Evolutionary conservation across 2,797 vertebrate species (phyloP), one percentile per base, ranked within the genome.

Genomic region (Manis pentadactyla): DNA sequence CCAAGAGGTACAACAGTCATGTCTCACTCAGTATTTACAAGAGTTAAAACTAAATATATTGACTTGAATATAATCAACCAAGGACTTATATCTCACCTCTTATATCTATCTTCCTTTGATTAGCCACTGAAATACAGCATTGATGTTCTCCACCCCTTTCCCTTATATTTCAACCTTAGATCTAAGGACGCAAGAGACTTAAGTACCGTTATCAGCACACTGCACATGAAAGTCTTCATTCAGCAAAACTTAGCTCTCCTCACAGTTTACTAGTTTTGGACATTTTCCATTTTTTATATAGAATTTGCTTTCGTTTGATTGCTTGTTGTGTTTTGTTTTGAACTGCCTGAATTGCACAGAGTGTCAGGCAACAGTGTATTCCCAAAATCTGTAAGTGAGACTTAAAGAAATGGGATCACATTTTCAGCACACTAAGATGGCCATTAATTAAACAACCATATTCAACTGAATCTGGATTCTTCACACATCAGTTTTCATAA

Each of bases 401-500:
- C 53, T 81, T 92, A 53, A 9, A 81, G 57, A 95, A 93, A 81
- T 0, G 1, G 9, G 81, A 66, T 86, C 55, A 29, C 37, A 86
- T 64, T 92, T 71, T 59, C 87, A 86, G 68, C 31, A 10, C 25
- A 81, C 15, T 51, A 64, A 85, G n/a, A 14, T 39, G 39, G 68
- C 42, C 57, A 51, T 66, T 74, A 71, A 84, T 29, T 79, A 90
- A 93, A 71, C 17, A 66, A 82, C 74, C 37, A 51, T 31, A 51
- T 85, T n/a, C 46, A 92, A 68, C 73, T 94, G 93, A 87, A 61
- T 66, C 25, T 90, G 66, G 34, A 27, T 12, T 94, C 53, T 81
- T 88, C 46, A 21, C 1, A 63, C 19, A 74, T 7, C 21, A 61
- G 12, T 57, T 88, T 94, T 74, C 18, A 93, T n/a, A 74, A 57